phyloP scores from a whole-genome alignment of 2,797 vertebrate species.

The Enteromius anoplus region DNA sequence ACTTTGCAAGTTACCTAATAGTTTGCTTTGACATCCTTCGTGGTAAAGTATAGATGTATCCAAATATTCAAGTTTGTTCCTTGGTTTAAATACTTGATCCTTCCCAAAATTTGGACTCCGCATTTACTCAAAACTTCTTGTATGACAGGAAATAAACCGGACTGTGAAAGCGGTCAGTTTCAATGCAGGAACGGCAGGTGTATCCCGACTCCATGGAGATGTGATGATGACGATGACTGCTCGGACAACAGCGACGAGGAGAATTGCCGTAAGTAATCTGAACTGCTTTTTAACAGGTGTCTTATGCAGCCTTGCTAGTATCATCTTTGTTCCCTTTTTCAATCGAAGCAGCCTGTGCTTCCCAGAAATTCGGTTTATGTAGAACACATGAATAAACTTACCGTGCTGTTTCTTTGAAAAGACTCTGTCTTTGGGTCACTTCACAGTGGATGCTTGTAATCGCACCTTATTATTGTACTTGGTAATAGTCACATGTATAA shows the following conservation, averaged over 20 bases:
- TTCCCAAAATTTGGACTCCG: neutral
- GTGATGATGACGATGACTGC: slow-evolving; percentile 96
- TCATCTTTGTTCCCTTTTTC: neutral
- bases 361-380: neutral
- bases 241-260: slow-evolving; percentile 95
- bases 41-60: neutral
- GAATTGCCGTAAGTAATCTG: slow-evolving; percentile 90
- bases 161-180: slow-evolving; percentile 92
- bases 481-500: neutral
- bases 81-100: neutral
- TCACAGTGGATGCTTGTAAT: neutral
- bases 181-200: slow-evolving; percentile 92
- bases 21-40: neutral
- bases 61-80: neutral
- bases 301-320: neutral
- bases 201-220: slow-evolving; percentile 94
- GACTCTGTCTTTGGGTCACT: neutral
- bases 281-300: neutral
- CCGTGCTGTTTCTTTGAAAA: neutral
- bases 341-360: too few relatives aligned
- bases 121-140: slow-evolving; percentile 3
- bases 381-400: neutral
- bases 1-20: neutral
- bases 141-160: slow-evolving; percentile 75
- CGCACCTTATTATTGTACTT: neutral